Base-by-base conservation (phyloP, 2,797 vertebrate genomes). In the Propithecus perrieri region DNA sequence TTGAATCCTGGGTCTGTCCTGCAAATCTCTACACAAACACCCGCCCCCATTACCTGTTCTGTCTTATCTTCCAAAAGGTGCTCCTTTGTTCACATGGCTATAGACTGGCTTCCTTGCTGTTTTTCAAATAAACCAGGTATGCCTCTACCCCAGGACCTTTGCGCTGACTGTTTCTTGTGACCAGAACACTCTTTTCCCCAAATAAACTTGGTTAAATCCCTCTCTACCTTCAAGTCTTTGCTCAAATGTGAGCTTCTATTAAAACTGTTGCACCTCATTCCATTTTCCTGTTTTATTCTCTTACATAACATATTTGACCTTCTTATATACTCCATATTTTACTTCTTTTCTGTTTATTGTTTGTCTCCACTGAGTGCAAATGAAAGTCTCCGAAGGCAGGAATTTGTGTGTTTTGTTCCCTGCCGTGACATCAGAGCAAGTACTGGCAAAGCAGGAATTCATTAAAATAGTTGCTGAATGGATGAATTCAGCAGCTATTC, bases 321-420 rank as follows among this genome's bases (percentile, higher is more conserved):
- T 86, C 43, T 59, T n/a, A 17, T 35, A 57, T 57, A 24, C 26
- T 72, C 35, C 50, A 0, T 38, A 43, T 65, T 94, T 91, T 86
- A 81, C 24, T 93, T 91, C 57, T 48, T 84, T 90, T 84, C 53
- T 91, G 24, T 69, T 78, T 84, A 69, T 76, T 76, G 53, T 85
- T 90, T 65, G 38, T 91, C 53, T 95, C 59, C 74, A 78, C 30
- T n/a, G 63, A 65, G 61, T 89, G 14, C 55, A 96, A 95, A 91
- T 50, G 33, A 89, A 85, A 53, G 28, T 63, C 57, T 71, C 94
- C 65, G 53, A 78, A 93, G 67, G 76, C 41, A 57, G 55, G 74
- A 53, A 50, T 67, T 18, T 43, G 17, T 69, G 63, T 78, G 74
- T 20, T 83, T 87, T 71, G 17, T 78, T 94, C 24, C 74, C 84